A percentile compares a stretch with the other conserved stretches of the same genome.
Evolutionary conservation across 1,140 invertebrate species (phyloP).

Genomic region (Pygmarrhopalites habei): DNA sequence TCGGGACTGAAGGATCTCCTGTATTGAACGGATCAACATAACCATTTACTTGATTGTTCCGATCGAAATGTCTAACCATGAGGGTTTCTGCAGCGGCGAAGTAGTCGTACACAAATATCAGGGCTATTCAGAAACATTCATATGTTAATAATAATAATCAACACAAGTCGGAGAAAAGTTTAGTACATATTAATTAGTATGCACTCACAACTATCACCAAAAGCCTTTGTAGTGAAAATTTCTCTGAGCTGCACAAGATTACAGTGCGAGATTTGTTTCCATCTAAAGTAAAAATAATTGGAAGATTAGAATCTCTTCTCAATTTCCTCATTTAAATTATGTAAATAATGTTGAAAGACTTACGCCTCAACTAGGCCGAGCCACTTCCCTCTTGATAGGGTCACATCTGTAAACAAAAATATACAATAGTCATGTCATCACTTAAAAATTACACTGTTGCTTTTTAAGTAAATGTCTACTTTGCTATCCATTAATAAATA

Average conservation of each 20-base stretch:
- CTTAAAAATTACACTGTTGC: too few relatives aligned
- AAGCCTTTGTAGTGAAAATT: slow-evolving; percentile 90
- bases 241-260: slow-evolving; percentile 86
- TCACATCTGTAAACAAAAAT: too few relatives aligned
- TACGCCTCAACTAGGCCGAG: slow-evolving; percentile 75
- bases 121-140: slow-evolving; percentile 53
- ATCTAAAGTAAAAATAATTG: too few relatives aligned
- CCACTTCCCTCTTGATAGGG: slow-evolving; percentile 76
- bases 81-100: slow-evolving; percentile 83
- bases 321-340: too few relatives aligned
- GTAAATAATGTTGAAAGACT: too few relatives aligned
- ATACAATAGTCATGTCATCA: too few relatives aligned
- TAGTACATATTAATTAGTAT: not conserved
- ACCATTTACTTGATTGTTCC: slow-evolving; percentile 58
- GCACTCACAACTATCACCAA: slow-evolving; percentile 81
- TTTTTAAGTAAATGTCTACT: too few relatives aligned
- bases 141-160: too few relatives aligned
- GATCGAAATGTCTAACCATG: slow-evolving; percentile 73
- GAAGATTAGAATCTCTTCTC: too few relatives aligned
- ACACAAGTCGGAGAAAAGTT: not conserved
- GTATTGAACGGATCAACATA: slow-evolving; percentile 70
- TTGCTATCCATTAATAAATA: too few relatives aligned
- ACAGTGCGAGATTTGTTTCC: slow-evolving; percentile 88
- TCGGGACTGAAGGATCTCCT: slow-evolving; percentile 65
- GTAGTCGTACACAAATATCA: slow-evolving; percentile 94